Evolutionary conservation across 2,797 vertebrate species (phyloP).

Genomic region (Poecilia picta): DNA sequence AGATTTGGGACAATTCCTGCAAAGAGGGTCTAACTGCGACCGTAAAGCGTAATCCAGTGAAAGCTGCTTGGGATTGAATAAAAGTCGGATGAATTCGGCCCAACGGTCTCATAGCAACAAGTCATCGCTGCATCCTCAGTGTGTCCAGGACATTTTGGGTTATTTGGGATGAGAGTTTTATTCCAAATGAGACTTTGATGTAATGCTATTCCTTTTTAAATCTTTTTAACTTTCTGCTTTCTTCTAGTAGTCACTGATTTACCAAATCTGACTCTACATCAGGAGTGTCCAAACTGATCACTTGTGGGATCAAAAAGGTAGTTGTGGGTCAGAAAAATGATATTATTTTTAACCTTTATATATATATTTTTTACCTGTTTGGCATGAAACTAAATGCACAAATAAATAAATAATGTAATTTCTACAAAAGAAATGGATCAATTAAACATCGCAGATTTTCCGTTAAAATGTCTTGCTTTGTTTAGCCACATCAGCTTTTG

Average conservation of each 20-base stretch:
- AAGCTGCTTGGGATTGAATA: neutral
- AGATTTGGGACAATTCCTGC: neutral
- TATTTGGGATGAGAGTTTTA: neutral
- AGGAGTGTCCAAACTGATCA: neutral
- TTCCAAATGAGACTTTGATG: neutral
- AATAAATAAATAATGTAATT: neutral
- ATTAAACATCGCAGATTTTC: neutral
- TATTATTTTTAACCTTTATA: neutral
- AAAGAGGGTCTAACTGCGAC: neutral
- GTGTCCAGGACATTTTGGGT: neutral
- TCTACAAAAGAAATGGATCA: neutral
- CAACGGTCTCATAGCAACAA: neutral
- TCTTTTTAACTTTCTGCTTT: neutral
- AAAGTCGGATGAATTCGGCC: neutral
- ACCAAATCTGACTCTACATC: neutral
- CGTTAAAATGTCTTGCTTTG: neutral
- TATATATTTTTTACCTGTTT: neutral
- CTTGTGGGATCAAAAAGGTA: neutral
- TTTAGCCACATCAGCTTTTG: neutral
- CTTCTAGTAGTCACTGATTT: neutral
- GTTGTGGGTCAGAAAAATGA: neutral
- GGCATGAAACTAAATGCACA: neutral
- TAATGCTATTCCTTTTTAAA: neutral
- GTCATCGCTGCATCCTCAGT: neutral
- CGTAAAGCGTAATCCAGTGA: neutral